Evolutionary conservation across 2,888 invertebrate species (phyloP), one percentile per base, ranked within the genome.

Genomic region (Eulithis testata): DNA sequence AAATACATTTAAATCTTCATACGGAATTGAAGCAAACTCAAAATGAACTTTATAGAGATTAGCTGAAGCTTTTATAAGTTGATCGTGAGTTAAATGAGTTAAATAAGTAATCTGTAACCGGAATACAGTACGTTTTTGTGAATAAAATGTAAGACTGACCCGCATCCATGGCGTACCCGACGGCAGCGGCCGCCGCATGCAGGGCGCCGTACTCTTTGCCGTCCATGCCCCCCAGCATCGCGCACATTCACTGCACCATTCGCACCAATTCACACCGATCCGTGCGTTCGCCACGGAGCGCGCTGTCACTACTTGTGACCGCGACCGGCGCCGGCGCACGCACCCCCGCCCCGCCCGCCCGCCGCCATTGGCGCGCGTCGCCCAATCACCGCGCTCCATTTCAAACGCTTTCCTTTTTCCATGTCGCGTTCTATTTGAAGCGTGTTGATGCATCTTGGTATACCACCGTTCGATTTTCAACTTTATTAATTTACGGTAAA

Each of bases 331-430:
- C 66, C 70, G 73, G 75, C 71, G 79, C 75, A 70, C 69, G 76
- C 76, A 76, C 79, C 76, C 78, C 81, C 79, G 73, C 70, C 71
- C 81, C 78, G 84, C 81, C 82, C 68, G 59, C 69, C 88, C 87
- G 86, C 87, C 81, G 85, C 90, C 89, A 91, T 91, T 90, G 91
- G 90, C 76, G 86, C 87, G 85, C 84, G 71, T 79, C 88, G 77
- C 76, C 92, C 91, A 92, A 92, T 92, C 91, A 87, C 88, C 71
- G 86, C 90, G 91, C 91, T 90, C 88, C 90, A 91, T 90, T 91
- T 90, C 89, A 78, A 85, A 84, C 87, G 88, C 87, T 87, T 87
- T 90, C 88, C 87, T 89, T 91, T 90, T 91, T 88, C 91, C 89
- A 84, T 89, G 88, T 88, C 86, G 87, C 87, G 86, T 90, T 89